These are phyloP conservation scores for Oenanthe melanoleuca DNA, from an alignment of 2,113 vertebrate species.

Conservation along the genomic window DNA sequence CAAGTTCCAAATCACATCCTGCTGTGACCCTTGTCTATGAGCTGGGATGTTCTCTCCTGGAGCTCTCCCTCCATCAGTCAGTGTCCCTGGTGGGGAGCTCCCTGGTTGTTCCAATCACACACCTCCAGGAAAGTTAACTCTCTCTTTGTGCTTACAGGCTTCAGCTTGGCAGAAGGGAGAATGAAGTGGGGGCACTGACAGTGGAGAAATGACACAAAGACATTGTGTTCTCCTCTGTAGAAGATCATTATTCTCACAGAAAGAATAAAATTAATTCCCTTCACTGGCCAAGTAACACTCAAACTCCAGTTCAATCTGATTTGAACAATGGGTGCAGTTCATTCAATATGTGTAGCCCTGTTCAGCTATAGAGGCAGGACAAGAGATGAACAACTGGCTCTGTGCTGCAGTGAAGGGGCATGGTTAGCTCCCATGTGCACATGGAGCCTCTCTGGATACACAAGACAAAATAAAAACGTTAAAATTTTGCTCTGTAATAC, in stretches of 20 bases:
- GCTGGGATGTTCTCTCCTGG: neutral
- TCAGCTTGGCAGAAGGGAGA: neutral
- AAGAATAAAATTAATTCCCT: slow-evolving; percentile 13
- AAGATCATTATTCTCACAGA: neutral
- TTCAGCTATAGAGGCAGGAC: neutral
- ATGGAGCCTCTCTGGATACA: neutral
- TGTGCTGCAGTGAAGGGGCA: neutral
- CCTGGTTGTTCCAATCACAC: neutral
- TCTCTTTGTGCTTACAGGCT: neutral
- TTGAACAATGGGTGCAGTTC: slow-evolving; percentile 30
- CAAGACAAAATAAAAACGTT: neutral
- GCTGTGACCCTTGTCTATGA: neutral
- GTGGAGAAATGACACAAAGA: neutral
- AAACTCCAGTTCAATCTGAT: slow-evolving; percentile 9
- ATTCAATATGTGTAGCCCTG: neutral
- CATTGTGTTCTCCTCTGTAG: neutral
- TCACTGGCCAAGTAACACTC: neutral
- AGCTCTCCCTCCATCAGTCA: neutral
- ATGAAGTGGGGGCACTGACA: neutral
- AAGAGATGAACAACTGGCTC: slow-evolving; percentile 1
- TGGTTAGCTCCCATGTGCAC: neutral
- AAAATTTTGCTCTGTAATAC: neutral
- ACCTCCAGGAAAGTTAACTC: neutral
- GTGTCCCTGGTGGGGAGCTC: neutral
- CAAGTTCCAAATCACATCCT: neutral